Percentiles rank a stretch among this genome's conserved stretches.
These are phyloP conservation scores for Meda fulgida DNA, from an alignment of 2,797 vertebrate species.

Conservation along the genomic window DNA sequence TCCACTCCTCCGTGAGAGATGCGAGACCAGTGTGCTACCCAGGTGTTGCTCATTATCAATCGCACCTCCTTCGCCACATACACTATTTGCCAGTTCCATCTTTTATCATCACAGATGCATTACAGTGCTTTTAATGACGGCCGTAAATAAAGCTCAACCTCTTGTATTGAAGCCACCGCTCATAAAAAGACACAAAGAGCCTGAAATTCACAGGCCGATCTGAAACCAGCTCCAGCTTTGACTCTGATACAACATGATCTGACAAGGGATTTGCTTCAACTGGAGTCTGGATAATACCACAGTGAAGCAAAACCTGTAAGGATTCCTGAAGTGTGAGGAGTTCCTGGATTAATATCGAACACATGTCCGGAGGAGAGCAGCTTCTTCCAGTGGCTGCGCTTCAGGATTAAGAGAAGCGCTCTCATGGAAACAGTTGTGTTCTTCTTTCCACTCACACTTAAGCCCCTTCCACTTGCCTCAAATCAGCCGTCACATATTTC, in stretches of 20 bases:
- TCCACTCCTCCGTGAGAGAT: too few species aligned
- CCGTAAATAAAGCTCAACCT: conserved; percentile 41
- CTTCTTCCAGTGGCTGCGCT: conserved; percentile 76
- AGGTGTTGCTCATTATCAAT: too few species aligned
- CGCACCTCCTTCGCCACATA: too few species aligned
- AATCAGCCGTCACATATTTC: conserved; percentile 53
- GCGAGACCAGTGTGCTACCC: too few species aligned
- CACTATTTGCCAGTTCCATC: conserved; percentile 29
- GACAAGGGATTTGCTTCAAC: conserved; percentile 46
- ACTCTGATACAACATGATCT: conserved; percentile 45
- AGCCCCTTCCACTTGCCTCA: conserved; percentile 48
- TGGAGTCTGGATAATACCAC: conserved; percentile 51
- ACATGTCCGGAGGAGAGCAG: conserved; percentile 76
- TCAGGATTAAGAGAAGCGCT: conserved; percentile 77
- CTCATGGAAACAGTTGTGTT: conserved; percentile 74
- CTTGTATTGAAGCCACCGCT: conserved; percentile 26
- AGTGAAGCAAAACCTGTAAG: conserved; percentile 41
- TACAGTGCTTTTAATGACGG: conserved; percentile 3
- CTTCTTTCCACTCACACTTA: conserved; percentile 62
- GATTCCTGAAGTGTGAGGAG: conserved; percentile 44
- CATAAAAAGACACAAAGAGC: conserved; percentile 44
- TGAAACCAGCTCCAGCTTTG: conserved; percentile 34
- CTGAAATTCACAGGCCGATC: conserved; percentile 31
- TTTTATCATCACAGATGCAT: conserved; percentile 26
- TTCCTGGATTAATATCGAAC: conserved; percentile 74